Conservation (phyloP, 1,140 invertebrate genomes). For the Drosophila funebris region DNA sequence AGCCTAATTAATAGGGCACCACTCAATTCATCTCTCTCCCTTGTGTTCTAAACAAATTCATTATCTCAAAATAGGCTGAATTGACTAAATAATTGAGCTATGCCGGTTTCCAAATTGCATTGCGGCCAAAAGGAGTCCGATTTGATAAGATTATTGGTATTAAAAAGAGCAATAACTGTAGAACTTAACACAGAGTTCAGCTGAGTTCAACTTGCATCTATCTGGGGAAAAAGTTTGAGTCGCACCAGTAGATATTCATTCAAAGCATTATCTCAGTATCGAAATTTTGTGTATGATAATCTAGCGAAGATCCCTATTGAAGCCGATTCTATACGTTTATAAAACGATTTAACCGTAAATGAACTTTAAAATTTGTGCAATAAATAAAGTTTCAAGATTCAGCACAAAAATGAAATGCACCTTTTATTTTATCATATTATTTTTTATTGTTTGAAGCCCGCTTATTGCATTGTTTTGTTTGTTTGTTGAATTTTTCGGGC, state of each 20-base stretch:
- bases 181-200: no score
- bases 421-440: conserved; percentile 56
- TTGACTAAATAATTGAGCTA: conserved; percentile 20
- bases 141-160: no score
- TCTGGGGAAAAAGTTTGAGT: no score
- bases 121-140: not conserved
- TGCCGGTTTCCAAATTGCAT: not conserved
- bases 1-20: conserved; percentile 72
- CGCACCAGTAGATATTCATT: no score
- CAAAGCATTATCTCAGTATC: no score
- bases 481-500: conserved; percentile 31
- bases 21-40: conserved; percentile 40
- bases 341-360: not conserved
- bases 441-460: conserved; percentile 31
- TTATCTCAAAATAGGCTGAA: conserved; percentile 34
- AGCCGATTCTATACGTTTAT: no score
- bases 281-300: no score
- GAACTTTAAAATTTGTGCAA: no score
- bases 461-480: conserved; percentile 45
- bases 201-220: no score
- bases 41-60: conserved; percentile 35
- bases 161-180: no score
- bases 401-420: conserved; percentile 51
- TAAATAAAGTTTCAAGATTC: not conserved
- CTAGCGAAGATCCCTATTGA: no score